Base-by-base conservation (phyloP, 2,113 vertebrate genomes). In the Oxyruncus cristatus region DNA sequence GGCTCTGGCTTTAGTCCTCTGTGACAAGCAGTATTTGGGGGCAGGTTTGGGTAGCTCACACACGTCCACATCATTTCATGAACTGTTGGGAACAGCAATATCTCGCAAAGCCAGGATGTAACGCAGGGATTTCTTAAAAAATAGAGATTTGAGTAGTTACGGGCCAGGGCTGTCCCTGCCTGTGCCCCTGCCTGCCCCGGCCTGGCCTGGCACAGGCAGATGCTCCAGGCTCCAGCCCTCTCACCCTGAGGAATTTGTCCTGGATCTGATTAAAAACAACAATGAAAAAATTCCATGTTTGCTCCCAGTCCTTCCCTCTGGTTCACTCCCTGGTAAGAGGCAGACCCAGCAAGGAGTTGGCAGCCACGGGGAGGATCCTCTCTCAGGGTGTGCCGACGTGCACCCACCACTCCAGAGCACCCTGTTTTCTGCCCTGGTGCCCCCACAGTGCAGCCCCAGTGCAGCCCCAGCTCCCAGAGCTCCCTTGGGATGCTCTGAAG, bases 351-450 rank as follows among this genome's bases (percentile, higher is more conserved):
- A 22, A 21, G 12, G 59, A 44, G 26, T 6, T 24, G 65, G 59
- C 55, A 50, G 6, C 8, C 27, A 2, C 5, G 8, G 33, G 33
- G 47, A 30, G 13, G 14, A 13, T 24, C 9, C 9, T 24, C 7
- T 3, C 0, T 1, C 41, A 1, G 1, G 1, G 55, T 1, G 2
- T 3, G 4, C 22, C 1, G 23, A 13, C 1, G 7, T 2, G 14
- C 2, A 9, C 6, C 30, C 35, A n/a, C 14, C 12, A 10, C 12
- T 23, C 24, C 56, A 10, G 41, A 9, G 37, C 14, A 3, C 2
- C 13, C 39, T 6, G 12, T 14, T 5, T 11, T 8, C 37, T 59
- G 44, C 53, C 33, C 66, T 37, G 4, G 14, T n/a, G 59, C 21
- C 14, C 32, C 18, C 24, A 3, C 2, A 1, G 5, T 62, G 52